A percentile compares a stretch with the other conserved stretches of the same genome.
Evolutionary conservation across 1,140 invertebrate species (phyloP).

Genomic region (Brachionus rubens): DNA sequence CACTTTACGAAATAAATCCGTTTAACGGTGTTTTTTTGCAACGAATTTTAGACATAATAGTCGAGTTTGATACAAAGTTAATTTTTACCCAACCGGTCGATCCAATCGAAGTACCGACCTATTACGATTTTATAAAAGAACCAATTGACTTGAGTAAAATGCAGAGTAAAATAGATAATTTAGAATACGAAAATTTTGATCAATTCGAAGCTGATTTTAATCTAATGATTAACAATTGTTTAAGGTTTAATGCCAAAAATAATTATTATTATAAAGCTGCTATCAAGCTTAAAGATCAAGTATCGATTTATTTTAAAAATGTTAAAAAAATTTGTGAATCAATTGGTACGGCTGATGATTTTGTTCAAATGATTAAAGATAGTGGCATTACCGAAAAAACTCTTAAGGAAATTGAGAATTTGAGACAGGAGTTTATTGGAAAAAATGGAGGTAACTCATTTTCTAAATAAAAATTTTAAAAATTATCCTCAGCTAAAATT

Average conservation of each 20-base stretch:
- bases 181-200: slow-evolving; percentile 73
- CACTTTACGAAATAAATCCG: not conserved
- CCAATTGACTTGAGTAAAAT: slow-evolving; percentile 96
- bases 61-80: slow-evolving; percentile 75
- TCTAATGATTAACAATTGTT: slow-evolving; percentile 85
- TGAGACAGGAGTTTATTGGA: not conserved
- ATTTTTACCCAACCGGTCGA: slow-evolving; percentile 91
- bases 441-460: slow-evolving; percentile 18
- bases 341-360: not conserved
- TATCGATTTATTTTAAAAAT: not conserved
- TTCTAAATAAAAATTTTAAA: not conserved
- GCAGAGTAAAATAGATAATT: slow-evolving; percentile 71
- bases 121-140: slow-evolving; percentile 81
- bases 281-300: slow-evolving; percentile 13
- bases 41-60: slow-evolving; percentile 69
- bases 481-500: no score
- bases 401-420: not conserved
- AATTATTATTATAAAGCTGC: slow-evolving; percentile 39
- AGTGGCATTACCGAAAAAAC: not conserved
- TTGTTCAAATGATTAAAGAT: not conserved
- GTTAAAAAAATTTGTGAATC: slow-evolving; percentile 1
- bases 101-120: slow-evolving; percentile 83
- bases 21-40: slow-evolving; percentile 63
- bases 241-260: slow-evolving; percentile 73
- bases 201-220: slow-evolving; percentile 83